Evolutionary conservation across 2,113 vertebrate genomes (phyloP).

Genomic region (Pholis gunnellus): DNA sequence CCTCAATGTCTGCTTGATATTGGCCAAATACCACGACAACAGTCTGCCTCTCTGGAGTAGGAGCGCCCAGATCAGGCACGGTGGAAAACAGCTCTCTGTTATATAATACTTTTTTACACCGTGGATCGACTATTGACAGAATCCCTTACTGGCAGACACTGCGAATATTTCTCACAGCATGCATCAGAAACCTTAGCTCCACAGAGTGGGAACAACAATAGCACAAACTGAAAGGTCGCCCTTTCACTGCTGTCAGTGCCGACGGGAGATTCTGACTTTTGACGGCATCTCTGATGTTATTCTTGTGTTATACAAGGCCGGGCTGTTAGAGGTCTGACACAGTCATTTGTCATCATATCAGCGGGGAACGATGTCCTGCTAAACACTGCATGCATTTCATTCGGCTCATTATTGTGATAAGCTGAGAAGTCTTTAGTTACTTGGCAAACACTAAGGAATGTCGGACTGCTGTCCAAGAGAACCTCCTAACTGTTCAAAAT

Average conservation of each 20-base stretch:
- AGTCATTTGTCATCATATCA: slow-evolving; percentile 55
- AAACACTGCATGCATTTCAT: slow-evolving; percentile 51
- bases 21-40: slow-evolving; percentile 42
- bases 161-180: slow-evolving; percentile 42
- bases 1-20: background rate
- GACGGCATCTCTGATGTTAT: slow-evolving; percentile 40
- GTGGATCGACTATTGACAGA: slow-evolving; percentile 31
- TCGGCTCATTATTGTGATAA: slow-evolving; percentile 55
- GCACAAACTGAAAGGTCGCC: slow-evolving; percentile 27
- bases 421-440: slow-evolving; percentile 44
- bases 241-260: slow-evolving; percentile 41
- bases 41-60: background rate
- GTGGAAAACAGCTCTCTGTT: slow-evolving; percentile 22
- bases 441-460: slow-evolving; percentile 64
- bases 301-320: slow-evolving; percentile 33
- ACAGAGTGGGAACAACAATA: slow-evolving; percentile 22
- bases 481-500: slow-evolving; percentile 19
- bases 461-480: slow-evolving; percentile 39
- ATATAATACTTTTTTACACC: slow-evolving; percentile 21
- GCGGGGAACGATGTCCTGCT: slow-evolving; percentile 33
- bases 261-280: slow-evolving; percentile 46
- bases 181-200: slow-evolving; percentile 39
- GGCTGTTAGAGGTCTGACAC: slow-evolving; percentile 37
- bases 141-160: slow-evolving; percentile 22
- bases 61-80: background rate